Conservation (phyloP, 2,888 invertebrate genomes). For the Tetranychus piercei region DNA sequence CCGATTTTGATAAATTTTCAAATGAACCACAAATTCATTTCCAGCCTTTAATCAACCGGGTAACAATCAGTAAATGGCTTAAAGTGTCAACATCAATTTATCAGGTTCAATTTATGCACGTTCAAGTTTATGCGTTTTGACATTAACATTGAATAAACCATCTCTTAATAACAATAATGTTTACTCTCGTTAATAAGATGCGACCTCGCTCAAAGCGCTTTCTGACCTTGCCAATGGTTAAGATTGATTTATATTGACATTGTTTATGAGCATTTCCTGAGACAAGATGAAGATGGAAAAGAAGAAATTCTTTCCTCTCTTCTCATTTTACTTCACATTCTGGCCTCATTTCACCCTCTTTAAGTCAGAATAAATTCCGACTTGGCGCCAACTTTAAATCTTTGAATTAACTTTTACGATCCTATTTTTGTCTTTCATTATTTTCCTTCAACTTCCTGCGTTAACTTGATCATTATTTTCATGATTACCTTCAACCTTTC, state of each 20-base stretch:
- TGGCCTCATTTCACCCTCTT: background rate
- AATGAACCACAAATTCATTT: background rate
- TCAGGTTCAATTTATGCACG: no score
- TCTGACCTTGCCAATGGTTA: background rate
- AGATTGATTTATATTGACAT: conserved; percentile 1
- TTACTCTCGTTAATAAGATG: background rate
- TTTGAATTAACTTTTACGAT: conserved; percentile 1
- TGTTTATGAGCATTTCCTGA: background rate
- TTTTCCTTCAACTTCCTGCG: background rate
- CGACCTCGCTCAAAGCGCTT: background rate
- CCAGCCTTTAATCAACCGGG: no score
- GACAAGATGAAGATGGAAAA: background rate
- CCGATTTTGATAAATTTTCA: conserved; percentile 7
- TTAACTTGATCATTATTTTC: background rate
- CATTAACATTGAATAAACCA: no score
- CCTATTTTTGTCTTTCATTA: background rate
- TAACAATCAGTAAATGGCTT: no score
- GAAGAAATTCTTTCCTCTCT: background rate
- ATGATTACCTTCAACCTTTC: background rate
- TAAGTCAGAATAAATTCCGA: background rate
- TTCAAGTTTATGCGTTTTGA: no score
- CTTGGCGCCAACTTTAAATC: conserved; percentile 5
- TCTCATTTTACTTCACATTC: background rate
- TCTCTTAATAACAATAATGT: background rate
- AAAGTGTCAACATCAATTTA: no score